These are phyloP conservation scores for Pseudoatta argentina DNA, from an alignment of 1,140 invertebrate species.

Conservation along the genomic window DNA sequence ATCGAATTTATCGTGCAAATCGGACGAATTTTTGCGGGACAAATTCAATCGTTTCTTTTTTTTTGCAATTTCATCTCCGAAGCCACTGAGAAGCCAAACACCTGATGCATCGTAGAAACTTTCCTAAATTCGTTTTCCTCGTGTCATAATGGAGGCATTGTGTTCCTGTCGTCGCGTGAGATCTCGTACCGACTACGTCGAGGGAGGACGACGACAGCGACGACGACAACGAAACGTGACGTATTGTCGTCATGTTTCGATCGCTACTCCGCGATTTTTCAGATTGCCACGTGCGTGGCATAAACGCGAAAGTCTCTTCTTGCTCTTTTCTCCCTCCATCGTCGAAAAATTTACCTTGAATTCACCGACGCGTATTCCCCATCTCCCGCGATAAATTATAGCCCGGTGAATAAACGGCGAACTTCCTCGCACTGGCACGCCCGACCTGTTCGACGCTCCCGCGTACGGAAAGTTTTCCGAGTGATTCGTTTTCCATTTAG, in stretches of 20 bases:
- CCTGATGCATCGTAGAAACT: slow-evolving; percentile 46
- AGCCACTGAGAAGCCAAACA: slow-evolving; percentile 44
- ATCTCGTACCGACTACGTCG: slow-evolving; percentile 7
- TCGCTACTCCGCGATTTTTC: slow-evolving; percentile 19
- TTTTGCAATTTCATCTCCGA: slow-evolving; percentile 27
- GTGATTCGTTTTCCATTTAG: slow-evolving; percentile 76
- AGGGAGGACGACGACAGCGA: neutral
- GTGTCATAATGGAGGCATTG: slow-evolving; percentile 66
- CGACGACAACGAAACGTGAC: slow-evolving; percentile 49
- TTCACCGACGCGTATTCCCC: neutral
- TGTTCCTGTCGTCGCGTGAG: slow-evolving; percentile 9
- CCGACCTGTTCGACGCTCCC: slow-evolving; percentile 58
- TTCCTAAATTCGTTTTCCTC: slow-evolving; percentile 65
- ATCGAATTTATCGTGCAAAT: slow-evolving; percentile 11
- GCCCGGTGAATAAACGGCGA: slow-evolving; percentile 65
- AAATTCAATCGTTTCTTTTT: neutral
- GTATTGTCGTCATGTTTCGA: slow-evolving; percentile 49
- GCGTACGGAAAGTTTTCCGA: slow-evolving; percentile 73
- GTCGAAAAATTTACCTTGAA: slow-evolving; percentile 43
- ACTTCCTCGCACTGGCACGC: slow-evolving; percentile 59
- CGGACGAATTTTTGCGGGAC: neutral
- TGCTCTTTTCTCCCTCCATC: neutral
- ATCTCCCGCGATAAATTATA: slow-evolving; percentile 47
- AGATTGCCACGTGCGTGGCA: slow-evolving; percentile 30
- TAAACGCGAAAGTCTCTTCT: slow-evolving; percentile 23